These are phyloP conservation scores for Nerophis lumbriciformis DNA, from an alignment of 2,113 vertebrate genomes.

Conservation along the genomic window DNA sequence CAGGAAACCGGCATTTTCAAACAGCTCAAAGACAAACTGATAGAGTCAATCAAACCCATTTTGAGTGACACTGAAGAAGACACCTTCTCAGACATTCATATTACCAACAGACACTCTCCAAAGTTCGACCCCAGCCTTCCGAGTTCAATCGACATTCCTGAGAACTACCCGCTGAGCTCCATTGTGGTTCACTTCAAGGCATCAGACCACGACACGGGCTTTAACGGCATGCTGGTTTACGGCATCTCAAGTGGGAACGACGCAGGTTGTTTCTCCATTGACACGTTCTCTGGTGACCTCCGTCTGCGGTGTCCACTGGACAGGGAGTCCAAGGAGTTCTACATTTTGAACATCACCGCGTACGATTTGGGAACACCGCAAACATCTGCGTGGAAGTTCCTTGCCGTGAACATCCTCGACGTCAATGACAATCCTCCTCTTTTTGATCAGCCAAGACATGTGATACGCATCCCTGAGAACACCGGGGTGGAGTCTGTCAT, in stretches of 20 bases:
- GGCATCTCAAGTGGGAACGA: conserved; percentile 87
- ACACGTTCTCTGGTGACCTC: conserved; percentile 82
- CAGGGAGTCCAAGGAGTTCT: conserved; percentile 83
- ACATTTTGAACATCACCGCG: conserved; percentile 90
- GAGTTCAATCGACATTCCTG: conserved; percentile 80
- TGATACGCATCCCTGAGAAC: conserved; percentile 79
- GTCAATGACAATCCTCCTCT: conserved; percentile 85
- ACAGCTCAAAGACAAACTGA: conserved; percentile 82
- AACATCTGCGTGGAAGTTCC: conserved; percentile 85
- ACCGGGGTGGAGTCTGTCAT: conserved; percentile 74
- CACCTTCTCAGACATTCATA: conserved; percentile 76
- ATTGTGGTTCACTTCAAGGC: conserved; percentile 79
- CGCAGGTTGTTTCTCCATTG: conserved; percentile 84
- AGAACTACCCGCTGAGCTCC: conserved; percentile 74
- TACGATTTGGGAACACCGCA: conserved; percentile 86
- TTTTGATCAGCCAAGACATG: conserved; percentile 82
- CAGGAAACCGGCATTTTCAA: conserved; percentile 83
- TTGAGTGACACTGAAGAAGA: conserved; percentile 76
- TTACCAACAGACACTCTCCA: conserved; percentile 82
- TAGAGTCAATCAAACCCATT: conserved; percentile 79
- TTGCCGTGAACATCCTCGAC: conserved; percentile 87
- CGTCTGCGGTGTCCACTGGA: conserved; percentile 80
- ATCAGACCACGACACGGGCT: conserved; percentile 80
- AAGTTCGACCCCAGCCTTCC: conserved; percentile 80
- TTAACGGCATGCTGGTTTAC: conserved; percentile 84